Evolutionary conservation across 2,888 invertebrate genomes (phyloP).

Genomic region (Tachina fera): DNA sequence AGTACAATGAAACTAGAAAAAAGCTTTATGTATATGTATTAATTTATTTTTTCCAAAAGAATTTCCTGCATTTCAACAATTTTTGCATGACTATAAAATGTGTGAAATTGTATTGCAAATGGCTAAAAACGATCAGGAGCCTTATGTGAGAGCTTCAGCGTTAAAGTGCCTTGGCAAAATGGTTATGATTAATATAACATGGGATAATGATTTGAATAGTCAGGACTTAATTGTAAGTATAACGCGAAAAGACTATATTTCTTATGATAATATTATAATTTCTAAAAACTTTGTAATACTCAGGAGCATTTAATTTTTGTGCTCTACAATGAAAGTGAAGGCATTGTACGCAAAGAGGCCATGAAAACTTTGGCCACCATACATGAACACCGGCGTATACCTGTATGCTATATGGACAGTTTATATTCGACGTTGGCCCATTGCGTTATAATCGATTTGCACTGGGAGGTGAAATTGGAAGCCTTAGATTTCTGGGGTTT

Average conservation of each 20-base stretch:
- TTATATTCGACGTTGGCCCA: constrained; percentile 87
- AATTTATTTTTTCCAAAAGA: constrained; percentile 83
- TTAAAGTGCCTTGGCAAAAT: constrained; percentile 88
- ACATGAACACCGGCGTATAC: constrained; percentile 86
- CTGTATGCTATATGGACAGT: constrained; percentile 84
- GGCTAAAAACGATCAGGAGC: constrained; percentile 87
- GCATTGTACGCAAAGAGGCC: constrained; percentile 90
- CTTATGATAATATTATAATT: constrained; percentile 28
- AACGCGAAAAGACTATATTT: too few species aligned
- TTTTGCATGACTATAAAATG: constrained; percentile 87
- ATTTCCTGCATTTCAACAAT: constrained; percentile 90
- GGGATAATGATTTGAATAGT: constrained; percentile 86
- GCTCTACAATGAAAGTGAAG: constrained; percentile 88
- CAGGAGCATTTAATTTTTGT: constrained; percentile 84
- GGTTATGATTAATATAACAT: constrained; percentile 86
- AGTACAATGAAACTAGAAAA: constrained; percentile 76
- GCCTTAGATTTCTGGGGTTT: constrained; percentile 89
- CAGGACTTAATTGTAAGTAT: constrained; percentile 86
- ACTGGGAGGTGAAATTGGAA: constrained; percentile 92
- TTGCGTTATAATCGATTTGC: constrained; percentile 88
- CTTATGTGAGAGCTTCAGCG: constrained; percentile 90
- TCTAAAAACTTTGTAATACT: constrained; percentile 69
- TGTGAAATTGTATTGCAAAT: constrained; percentile 87
- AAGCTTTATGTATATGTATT: not conserved
- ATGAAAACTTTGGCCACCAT: constrained; percentile 87